phyloP scores from a whole-genome alignment of 2,113 vertebrate species.

The Seriola dumerili region DNA sequence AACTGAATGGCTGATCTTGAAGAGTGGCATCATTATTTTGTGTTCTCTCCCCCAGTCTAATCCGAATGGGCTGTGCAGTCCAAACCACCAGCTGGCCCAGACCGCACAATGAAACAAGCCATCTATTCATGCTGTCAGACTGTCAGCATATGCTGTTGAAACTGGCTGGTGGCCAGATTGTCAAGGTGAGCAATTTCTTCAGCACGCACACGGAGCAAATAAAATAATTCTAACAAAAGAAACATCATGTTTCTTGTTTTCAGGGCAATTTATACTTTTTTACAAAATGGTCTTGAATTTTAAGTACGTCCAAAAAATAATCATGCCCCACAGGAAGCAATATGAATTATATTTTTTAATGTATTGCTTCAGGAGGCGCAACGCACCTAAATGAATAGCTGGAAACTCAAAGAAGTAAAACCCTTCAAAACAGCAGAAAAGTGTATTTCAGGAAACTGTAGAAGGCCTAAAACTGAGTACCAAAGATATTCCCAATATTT shows the following conservation, averaged over 20 bases:
- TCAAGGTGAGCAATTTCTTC: constrained; percentile 34
- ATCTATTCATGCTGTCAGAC: constrained; percentile 52
- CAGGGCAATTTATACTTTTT: not conserved
- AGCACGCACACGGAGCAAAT: not conserved
- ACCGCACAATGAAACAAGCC: constrained; percentile 51
- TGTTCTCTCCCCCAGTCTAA: not conserved
- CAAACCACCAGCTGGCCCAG: constrained; percentile 35
- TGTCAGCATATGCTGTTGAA: not conserved
- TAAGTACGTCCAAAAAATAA: not conserved
- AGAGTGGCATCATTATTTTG: constrained; percentile 4
- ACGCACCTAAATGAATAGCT: not conserved
- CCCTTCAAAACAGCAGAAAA: not conserved
- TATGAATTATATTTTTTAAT: not conserved
- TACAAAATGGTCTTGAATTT: not conserved
- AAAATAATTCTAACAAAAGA: not conserved
- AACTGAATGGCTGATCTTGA: not conserved
- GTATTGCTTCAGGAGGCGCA: not conserved
- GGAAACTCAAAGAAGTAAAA: not conserved
- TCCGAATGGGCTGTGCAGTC: not conserved
- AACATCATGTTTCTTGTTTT: not conserved
- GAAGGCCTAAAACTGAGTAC: not conserved
- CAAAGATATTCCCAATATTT: not conserved
- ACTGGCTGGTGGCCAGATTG: not conserved
- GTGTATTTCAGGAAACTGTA: not conserved
- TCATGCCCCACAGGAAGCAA: not conserved